Conservation (phyloP, 2,113 vertebrate species). For the Cnemophilus loriae region DNA sequence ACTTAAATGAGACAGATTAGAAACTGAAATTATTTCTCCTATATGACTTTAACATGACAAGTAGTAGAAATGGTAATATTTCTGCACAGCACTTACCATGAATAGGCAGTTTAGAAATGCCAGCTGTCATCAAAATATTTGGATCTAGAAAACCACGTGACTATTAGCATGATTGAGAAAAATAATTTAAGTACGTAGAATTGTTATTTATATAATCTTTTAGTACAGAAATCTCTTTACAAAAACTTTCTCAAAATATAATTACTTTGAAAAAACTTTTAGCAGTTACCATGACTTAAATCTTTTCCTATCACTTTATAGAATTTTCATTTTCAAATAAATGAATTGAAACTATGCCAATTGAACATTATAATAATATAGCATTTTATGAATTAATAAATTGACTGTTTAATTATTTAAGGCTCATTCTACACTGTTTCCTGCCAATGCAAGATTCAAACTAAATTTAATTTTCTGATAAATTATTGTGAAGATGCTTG, state of each 20-base stretch:
- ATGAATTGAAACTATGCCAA: not conserved
- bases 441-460: not conserved
- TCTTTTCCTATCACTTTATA: not conserved
- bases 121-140: conserved; percentile 1
- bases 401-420: not conserved
- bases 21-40: not conserved
- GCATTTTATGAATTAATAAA: not conserved
- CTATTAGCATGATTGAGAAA: not conserved
- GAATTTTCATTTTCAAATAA: not conserved
- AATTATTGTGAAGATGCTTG: not conserved
- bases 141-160: not conserved
- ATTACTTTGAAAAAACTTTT: not conserved
- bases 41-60: not conserved
- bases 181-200: not conserved
- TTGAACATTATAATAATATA: not conserved
- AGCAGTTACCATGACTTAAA: not conserved
- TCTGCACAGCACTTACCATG: not conserved
- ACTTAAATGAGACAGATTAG: not conserved
- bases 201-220: not conserved
- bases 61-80: not conserved
- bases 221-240: not conserved
- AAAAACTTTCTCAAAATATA: not conserved
- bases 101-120: not conserved
- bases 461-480: not conserved
- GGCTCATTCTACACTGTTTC: not conserved